Percentiles rank a stretch among this genome's conserved stretches.
These are phyloP conservation scores for Dioctria linearis DNA, from an alignment of 2,888 invertebrate genomes.

Conservation along the genomic window DNA sequence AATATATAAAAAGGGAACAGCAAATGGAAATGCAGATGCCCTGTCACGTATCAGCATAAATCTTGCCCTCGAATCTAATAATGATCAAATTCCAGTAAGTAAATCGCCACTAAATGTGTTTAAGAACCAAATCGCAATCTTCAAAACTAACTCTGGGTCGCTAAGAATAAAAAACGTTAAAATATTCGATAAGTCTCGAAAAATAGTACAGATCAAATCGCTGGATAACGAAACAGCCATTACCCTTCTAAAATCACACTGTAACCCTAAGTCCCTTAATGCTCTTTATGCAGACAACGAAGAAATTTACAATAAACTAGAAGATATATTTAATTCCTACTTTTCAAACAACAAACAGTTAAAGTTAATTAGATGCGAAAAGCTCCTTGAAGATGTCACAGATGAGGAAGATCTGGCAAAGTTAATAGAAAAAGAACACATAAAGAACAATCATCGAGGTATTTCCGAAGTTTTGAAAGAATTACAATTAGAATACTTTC, in stretches of 20 bases:
- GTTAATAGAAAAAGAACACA: conserved; percentile 55
- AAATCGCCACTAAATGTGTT: too few species aligned
- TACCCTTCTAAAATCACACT: not conserved
- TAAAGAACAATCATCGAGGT: too few species aligned
- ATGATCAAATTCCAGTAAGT: not conserved
- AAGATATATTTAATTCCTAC: not conserved
- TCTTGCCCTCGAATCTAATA: too few species aligned
- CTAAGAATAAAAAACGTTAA: not conserved
- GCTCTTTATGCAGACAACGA: not conserved
- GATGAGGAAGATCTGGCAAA: conserved; percentile 53
- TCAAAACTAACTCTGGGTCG: too few species aligned
- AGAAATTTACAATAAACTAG: not conserved
- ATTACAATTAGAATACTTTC: too few species aligned
- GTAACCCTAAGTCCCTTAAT: conserved; percentile 5
- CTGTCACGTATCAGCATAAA: conserved; percentile 59
- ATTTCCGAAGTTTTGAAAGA: too few species aligned
- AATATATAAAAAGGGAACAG: too few species aligned
- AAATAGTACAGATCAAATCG: not conserved
- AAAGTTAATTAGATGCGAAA: too few species aligned
- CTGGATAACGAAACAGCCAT: conserved; percentile 13
- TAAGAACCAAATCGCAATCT: too few species aligned
- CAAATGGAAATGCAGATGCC: too few species aligned
- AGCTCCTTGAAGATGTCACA: conserved; percentile 35
- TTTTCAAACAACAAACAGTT: too few species aligned
- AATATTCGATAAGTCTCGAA: not conserved